Conservation (phyloP, 23 tunicate genomes). For the Clavelina lepadiformis region DNA sequence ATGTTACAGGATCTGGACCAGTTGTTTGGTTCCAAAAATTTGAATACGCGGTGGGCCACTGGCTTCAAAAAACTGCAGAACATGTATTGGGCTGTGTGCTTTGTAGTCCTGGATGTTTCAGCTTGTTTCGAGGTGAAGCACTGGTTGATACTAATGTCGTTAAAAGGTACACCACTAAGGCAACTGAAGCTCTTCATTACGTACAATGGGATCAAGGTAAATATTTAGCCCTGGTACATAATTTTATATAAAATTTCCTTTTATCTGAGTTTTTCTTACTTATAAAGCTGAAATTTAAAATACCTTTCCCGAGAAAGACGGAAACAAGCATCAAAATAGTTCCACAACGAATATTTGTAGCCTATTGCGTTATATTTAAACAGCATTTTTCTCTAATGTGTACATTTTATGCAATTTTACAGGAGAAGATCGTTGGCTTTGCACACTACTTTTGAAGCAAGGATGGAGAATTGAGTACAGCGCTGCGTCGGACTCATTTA, state of each 20-base stretch:
- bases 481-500: constrained; percentile 95
- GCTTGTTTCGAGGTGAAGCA: constrained; percentile 77
- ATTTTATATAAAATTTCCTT: not conserved
- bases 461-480: constrained; percentile 99
- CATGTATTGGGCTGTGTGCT: constrained; percentile 99
- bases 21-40: constrained; percentile 97
- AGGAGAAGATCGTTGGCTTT: constrained; percentile 99
- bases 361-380: too few relatives aligned
- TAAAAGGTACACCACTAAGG: constrained; percentile 73
- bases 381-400: too few relatives aligned
- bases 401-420: too few relatives aligned
- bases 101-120: constrained; percentile 99
- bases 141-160: constrained; percentile 77
- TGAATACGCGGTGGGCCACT: constrained; percentile 99
- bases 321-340: too few relatives aligned
- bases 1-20: constrained; percentile 75
- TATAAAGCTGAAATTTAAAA: not conserved
- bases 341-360: too few relatives aligned
- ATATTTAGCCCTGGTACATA: not conserved
- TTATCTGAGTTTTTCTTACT: not conserved
- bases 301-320: too few relatives aligned
- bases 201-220: constrained; percentile 98
- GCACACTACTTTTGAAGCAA: constrained; percentile 83
- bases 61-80: constrained; percentile 99
- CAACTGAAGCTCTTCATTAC: constrained; percentile 82